Evolutionary conservation across 2,797 vertebrate genomes (phyloP), one percentile per base, ranked within the genome.

Genomic region (Sebastes diaconus): DNA sequence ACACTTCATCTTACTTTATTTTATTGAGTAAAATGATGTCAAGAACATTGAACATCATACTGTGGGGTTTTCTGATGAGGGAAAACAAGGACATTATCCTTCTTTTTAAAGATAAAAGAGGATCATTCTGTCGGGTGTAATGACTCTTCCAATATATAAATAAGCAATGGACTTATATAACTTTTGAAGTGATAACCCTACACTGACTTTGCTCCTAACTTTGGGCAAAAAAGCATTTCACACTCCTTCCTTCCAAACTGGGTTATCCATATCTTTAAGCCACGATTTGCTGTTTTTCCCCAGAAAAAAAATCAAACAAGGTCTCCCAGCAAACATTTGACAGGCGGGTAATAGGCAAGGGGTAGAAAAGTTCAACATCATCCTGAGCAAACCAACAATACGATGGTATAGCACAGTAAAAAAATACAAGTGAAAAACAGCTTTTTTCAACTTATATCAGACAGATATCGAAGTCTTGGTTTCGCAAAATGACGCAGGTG

Each of bases 271-370:
- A 70, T 61, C 14, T 82, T 75, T 30, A 63, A 76, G 71, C 65
- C 52, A 55, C 79, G 69, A 81, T 83, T 77, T 72, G 34, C 52
- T 52, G 52, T 63, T 72, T 78, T 16, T 24, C 64, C 58, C 4
- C 54, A 39, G 70, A 90, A 82, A 42, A 80, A 75, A 80, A 42
- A 74, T 83, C 55, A 73, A 84, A 83, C n/a, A 42, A 68, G 6
- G 61, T 57, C 77, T 84, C 63, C 24, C 55, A 61, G 84, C 75
- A 66, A 74, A 82, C 65, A 60, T 81, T 84, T 88, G 75, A 90
- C 68, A 86, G 68, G 24, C 25, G 11, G 63, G 58, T 50, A 42
- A 73, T 54, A 55, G 68, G 63, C 74, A 63, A 54, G 65, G 74
- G 68, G 79, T 32, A 79, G 72, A 68, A 75, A 70, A 82, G 80